These are phyloP conservation scores for Gortyna flavago DNA, from an alignment of 2,888 invertebrate species.

Conservation along the genomic window DNA sequence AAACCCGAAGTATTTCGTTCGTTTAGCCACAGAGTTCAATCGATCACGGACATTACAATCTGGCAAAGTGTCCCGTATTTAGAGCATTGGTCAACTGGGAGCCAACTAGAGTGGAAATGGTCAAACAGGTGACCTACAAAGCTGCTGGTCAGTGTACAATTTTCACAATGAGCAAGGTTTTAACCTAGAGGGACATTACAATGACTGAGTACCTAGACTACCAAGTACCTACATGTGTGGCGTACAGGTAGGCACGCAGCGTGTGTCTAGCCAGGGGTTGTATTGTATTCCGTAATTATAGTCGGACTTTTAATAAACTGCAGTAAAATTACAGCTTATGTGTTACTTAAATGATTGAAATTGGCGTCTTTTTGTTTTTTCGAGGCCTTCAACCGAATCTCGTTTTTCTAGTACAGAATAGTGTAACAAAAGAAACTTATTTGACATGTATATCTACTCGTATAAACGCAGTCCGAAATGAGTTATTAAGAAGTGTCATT, in stretches of 20 bases:
- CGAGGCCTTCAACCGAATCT: too few relatives aligned
- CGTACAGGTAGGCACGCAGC: too few relatives aligned
- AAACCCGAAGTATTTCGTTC: neutral
- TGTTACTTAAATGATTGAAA: too few relatives aligned
- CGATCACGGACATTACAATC: constrained; percentile 29
- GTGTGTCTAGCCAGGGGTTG: neutral
- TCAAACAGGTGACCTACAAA: constrained; percentile 68
- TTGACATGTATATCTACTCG: too few relatives aligned
- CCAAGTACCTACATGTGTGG: neutral
- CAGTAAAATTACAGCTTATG: too few relatives aligned
- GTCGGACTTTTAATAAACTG: too few relatives aligned
- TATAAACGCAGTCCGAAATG: too few relatives aligned
- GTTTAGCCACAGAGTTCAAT: neutral
- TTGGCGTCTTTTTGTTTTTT: too few relatives aligned
- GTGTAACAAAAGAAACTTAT: too few relatives aligned
- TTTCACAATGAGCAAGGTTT: constrained; percentile 43
- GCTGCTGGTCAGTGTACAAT: constrained; percentile 39
- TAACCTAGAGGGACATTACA: neutral
- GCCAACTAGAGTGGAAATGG: constrained; percentile 63
- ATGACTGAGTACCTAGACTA: constrained; percentile 24
- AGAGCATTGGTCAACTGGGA: constrained; percentile 50
- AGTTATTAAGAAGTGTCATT: too few relatives aligned
- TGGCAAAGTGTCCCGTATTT: constrained; percentile 46
- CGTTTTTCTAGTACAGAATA: too few relatives aligned
- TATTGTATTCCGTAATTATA: neutral